phyloP scores from a whole-genome alignment of 2,888 invertebrate species.

The Notocelia uddmanniana region DNA sequence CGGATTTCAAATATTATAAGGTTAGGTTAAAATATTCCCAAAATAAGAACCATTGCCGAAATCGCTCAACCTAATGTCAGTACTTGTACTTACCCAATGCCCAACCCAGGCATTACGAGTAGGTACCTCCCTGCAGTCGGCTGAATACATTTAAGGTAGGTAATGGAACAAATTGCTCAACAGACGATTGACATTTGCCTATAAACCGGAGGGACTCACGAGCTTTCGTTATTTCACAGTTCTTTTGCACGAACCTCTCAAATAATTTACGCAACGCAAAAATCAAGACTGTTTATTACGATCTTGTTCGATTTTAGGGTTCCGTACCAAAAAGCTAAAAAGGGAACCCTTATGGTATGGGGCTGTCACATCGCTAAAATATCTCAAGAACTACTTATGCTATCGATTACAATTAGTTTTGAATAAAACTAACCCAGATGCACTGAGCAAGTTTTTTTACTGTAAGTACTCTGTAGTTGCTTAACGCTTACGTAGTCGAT shows the following conservation, averaged over 20 bases:
- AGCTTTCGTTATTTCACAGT: conserved; percentile 58
- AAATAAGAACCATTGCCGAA: neutral
- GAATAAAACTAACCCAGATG: too few relatives aligned
- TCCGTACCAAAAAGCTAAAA: too few relatives aligned
- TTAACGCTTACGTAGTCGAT: conserved; percentile 49
- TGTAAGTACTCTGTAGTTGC: conserved; percentile 53
- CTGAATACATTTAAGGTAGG: conserved; percentile 67
- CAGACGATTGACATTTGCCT: conserved; percentile 79
- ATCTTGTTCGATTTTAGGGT: conserved; percentile 32
- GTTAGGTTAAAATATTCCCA: neutral
- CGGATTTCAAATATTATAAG: too few relatives aligned
- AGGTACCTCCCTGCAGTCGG: conserved; percentile 14
- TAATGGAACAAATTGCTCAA: conserved; percentile 78
- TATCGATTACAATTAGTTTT: too few relatives aligned
- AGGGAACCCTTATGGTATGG: too few relatives aligned
- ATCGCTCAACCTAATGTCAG: too few relatives aligned
- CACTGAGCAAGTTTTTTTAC: too few relatives aligned
- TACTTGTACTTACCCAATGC: conserved; percentile 59
- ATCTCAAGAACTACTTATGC: too few relatives aligned
- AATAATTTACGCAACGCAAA: conserved; percentile 56
- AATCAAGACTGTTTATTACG: conserved; percentile 37
- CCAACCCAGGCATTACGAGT: conserved; percentile 62
- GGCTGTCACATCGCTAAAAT: too few relatives aligned
- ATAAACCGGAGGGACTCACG: conserved; percentile 61
- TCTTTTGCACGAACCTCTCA: conserved; percentile 51